These are phyloP conservation scores for Drosophila auraria DNA, from an alignment of 1,140 invertebrate species.

Conservation along the genomic window DNA sequence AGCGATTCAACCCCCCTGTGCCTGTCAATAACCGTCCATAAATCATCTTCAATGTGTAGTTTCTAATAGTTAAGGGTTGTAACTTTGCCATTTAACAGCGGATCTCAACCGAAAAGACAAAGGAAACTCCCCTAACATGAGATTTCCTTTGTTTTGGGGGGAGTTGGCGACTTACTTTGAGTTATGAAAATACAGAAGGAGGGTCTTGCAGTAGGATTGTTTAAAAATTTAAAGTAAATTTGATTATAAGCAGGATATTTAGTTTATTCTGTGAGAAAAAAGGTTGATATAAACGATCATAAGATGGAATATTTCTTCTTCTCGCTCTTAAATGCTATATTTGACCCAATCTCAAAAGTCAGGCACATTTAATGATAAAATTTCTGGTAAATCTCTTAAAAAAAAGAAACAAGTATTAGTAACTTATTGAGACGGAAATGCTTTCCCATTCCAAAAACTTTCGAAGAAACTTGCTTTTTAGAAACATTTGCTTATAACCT, in stretches of 20 bases:
- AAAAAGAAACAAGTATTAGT: no score
- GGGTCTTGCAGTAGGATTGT: neutral
- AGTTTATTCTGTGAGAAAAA: no score
- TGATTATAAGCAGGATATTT: neutral
- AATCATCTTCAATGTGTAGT: constrained; percentile 48
- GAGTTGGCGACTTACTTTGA: neutral
- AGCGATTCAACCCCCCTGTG: constrained; percentile 3
- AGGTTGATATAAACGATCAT: no score
- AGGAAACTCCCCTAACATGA: neutral
- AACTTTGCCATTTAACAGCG: constrained; percentile 5
- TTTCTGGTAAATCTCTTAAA: no score
- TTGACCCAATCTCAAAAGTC: no score
- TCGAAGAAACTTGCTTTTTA: no score
- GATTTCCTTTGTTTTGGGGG: constrained; percentile 15
- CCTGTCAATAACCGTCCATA: constrained; percentile 53
- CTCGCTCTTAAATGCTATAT: no score
- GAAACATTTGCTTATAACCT: neutral
- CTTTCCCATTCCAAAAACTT: no score
- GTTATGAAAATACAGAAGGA: neutral
- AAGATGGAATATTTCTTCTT: no score
- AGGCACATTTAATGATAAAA: no score
- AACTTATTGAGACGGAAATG: no score
- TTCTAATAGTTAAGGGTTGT: constrained; percentile 24
- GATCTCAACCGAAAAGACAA: constrained; percentile 11
- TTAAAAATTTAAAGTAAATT: neutral